Conservation (phyloP, 2,888 invertebrate genomes). For the Xylocampa areola region DNA sequence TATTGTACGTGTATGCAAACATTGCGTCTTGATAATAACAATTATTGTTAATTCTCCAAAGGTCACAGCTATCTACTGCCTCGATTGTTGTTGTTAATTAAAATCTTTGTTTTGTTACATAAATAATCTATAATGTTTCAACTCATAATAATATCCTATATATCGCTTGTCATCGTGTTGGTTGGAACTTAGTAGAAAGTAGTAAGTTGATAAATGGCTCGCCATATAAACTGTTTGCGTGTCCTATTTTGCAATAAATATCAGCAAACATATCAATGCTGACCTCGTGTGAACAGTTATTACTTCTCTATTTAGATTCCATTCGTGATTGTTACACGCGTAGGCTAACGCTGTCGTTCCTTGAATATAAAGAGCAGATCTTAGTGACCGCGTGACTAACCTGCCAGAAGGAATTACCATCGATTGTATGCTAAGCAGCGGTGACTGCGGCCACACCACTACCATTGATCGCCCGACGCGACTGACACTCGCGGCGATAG, state of each 20-base stretch:
- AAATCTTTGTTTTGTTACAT: conserved; percentile 39
- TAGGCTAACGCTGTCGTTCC: conserved; percentile 73
- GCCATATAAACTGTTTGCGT: conserved; percentile 51
- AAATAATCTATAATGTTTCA: conserved; percentile 30
- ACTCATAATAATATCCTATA: conserved; percentile 19
- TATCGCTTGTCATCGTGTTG: conserved; percentile 13
- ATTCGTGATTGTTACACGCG: conserved; percentile 77
- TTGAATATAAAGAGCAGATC: conserved; percentile 82
- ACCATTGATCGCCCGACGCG: conserved; percentile 52
- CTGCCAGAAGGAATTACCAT: conserved; percentile 81
- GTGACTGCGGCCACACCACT: conserved; percentile 55
- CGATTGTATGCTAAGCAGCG: conserved; percentile 85
- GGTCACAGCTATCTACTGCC: conserved; percentile 49
- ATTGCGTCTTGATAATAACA: conserved; percentile 41
- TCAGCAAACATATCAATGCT: conserved; percentile 79
- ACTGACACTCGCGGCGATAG: conserved; percentile 25
- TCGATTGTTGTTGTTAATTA: conserved; percentile 42
- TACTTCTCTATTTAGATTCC: conserved; percentile 80
- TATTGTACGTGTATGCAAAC: conserved; percentile 41
- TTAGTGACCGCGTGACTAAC: conserved; percentile 82
- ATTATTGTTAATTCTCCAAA: conserved; percentile 52
- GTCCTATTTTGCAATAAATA: conserved; percentile 75
- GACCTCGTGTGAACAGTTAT: conserved; percentile 86
- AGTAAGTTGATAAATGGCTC: conserved; percentile 43
- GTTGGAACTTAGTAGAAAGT: conserved; percentile 47